These are phyloP conservation scores for Metopia argyrocephala DNA, from an alignment of 2,888 invertebrate genomes.

Conservation along the genomic window DNA sequence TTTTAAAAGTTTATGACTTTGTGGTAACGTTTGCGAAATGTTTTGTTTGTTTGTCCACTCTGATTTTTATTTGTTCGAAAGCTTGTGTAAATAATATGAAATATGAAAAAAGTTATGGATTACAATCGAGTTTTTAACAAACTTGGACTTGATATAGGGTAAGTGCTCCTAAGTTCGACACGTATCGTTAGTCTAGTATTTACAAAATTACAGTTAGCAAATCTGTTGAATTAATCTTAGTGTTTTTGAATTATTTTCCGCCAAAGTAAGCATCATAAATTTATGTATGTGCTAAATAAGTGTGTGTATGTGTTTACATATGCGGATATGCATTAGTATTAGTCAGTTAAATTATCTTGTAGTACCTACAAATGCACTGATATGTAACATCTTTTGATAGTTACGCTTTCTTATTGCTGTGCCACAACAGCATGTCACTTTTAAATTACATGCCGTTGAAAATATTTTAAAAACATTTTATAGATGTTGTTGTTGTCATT, in stretches of 20 bases:
- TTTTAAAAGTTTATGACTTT: too few relatives aligned
- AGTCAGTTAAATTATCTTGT: slow-evolving; percentile 1
- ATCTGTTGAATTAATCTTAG: background rate
- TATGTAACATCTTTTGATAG: slow-evolving; percentile 60
- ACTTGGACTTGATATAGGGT: too few relatives aligned
- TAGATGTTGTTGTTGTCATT: background rate
- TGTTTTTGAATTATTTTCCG: background rate
- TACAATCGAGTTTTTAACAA: too few relatives aligned
- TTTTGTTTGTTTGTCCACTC: too few relatives aligned
- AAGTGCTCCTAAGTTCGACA: too few relatives aligned
- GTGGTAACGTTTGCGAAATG: too few relatives aligned
- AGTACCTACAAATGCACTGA: slow-evolving; percentile 57
- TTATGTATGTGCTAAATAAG: background rate
- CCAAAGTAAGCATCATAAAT: background rate
- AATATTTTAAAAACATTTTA: slow-evolving; percentile 4
- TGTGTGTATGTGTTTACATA: background rate
- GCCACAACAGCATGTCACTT: slow-evolving; percentile 61
- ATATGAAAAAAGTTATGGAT: too few relatives aligned
- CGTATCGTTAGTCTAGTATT: background rate
- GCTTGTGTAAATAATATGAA: too few relatives aligned
- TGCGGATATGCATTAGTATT: background rate
- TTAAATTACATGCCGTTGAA: slow-evolving; percentile 53
- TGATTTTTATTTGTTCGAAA: too few relatives aligned
- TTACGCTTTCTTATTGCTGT: slow-evolving; percentile 61
- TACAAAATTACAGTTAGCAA: background rate